Conservation (phyloP, 37 sponge, comb jelly and placozoan genomes). For the Geodia barretti region DNA sequence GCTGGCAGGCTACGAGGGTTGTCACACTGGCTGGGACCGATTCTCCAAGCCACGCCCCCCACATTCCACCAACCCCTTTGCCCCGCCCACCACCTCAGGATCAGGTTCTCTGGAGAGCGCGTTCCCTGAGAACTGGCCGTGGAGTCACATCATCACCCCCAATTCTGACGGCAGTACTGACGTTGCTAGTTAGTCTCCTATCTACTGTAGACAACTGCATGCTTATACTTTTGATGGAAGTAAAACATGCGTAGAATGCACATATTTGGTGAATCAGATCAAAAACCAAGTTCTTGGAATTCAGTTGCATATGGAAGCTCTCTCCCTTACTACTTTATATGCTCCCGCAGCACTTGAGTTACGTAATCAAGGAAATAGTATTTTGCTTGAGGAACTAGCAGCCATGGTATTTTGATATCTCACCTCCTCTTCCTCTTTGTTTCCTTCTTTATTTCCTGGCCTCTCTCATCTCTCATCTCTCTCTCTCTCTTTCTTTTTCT, state of each 20-base stretch:
- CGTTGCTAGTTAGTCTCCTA: slow-evolving; percentile 49
- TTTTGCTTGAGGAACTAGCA: too few relatives aligned
- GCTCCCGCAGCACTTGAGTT: too few relatives aligned
- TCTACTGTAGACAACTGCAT: background rate
- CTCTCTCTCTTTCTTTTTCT: too few relatives aligned
- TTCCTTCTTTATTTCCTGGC: too few relatives aligned
- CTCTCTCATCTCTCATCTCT: too few relatives aligned
- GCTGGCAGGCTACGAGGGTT: slow-evolving; percentile 51
- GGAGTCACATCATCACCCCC: slow-evolving; percentile 77
- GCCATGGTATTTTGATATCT: too few relatives aligned
- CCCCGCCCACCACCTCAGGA: background rate
- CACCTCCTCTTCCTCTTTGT: too few relatives aligned
- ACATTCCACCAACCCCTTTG: background rate
- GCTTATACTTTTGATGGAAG: background rate
- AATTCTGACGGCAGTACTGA: slow-evolving; percentile 60
- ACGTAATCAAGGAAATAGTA: too few relatives aligned
- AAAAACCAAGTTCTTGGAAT: too few relatives aligned
- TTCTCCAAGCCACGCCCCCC: slow-evolving; percentile 40
- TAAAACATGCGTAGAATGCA: background rate
- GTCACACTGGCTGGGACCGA: slow-evolving; percentile 67
- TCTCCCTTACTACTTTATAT: too few relatives aligned
- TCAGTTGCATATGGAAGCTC: too few relatives aligned
- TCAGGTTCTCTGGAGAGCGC: background rate
- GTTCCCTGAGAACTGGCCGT: slow-evolving; percentile 64
- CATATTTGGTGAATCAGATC: too few relatives aligned